These are phyloP conservation scores for Oryctes rhinoceros DNA, from an alignment of 1,140 invertebrate genomes.

Conservation along the genomic window DNA sequence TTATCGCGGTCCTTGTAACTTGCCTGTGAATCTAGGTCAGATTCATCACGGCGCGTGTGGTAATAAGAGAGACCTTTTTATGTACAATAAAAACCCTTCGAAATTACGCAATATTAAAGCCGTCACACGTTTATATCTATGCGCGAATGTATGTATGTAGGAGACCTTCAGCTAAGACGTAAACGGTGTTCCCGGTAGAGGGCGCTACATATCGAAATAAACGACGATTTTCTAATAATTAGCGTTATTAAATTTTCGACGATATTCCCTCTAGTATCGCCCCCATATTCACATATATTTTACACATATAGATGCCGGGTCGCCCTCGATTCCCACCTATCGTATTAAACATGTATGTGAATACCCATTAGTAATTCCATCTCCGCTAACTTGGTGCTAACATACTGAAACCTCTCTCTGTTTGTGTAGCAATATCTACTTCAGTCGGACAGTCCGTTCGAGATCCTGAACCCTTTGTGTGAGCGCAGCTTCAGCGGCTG, in stretches of 20 bases:
- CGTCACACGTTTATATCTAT: neutral
- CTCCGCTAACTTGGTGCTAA: constrained; percentile 53
- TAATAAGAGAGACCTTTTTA: neutral
- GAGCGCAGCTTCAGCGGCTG: neutral
- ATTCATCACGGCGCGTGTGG: neutral
- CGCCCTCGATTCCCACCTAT: constrained; percentile 44
- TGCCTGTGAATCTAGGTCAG: constrained; percentile 20
- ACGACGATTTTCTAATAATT: constrained; percentile 46
- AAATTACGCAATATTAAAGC: constrained; percentile 1
- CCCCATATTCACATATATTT: neutral
- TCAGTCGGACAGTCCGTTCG: constrained; percentile 37
- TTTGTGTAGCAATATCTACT: constrained; percentile 52
- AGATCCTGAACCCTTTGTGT: constrained; percentile 44
- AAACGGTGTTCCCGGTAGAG: neutral
- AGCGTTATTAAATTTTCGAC: constrained; percentile 47
- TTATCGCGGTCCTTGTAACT: constrained; percentile 11
- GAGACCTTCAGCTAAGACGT: neutral
- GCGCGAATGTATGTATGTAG: neutral
- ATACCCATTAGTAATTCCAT: constrained; percentile 53
- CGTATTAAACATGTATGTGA: constrained; percentile 52
- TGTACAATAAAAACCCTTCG: constrained; percentile 10
- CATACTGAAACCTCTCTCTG: constrained; percentile 50
- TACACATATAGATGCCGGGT: neutral
- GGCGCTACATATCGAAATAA: neutral
- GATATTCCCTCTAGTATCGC: constrained; percentile 41